A percentile compares a stretch with the other conserved stretches of the same genome.
phyloP scores from a whole-genome alignment of 2,113 vertebrate species.

The Suncus etruscus region DNA sequence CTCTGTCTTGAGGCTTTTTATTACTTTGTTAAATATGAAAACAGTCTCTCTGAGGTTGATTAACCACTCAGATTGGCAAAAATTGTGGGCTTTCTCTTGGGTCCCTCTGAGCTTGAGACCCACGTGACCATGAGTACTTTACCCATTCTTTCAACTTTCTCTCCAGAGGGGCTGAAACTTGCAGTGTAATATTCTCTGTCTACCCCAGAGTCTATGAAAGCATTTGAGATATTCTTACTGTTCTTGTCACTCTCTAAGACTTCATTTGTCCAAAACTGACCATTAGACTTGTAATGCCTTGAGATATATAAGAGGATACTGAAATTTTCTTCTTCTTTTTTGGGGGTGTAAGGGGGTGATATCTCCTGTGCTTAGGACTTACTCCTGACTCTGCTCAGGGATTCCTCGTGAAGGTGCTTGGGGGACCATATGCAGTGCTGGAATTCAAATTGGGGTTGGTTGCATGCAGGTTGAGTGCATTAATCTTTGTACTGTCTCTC shows the following conservation, averaged over 20 bases:
- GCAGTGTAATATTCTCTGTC: not conserved
- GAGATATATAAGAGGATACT: constrained; percentile 5
- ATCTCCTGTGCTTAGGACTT: no score
- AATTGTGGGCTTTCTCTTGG: constrained; percentile 40
- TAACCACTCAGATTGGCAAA: not conserved
- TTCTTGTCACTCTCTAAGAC: not conserved
- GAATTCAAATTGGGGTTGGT: no score
- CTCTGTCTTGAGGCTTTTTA: not conserved
- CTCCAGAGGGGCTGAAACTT: not conserved
- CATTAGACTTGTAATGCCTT: not conserved
- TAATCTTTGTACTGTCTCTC: no score
- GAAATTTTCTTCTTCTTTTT: constrained; percentile 53
- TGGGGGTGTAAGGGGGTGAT: no score
- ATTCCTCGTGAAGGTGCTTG: no score
- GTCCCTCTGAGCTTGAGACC: constrained; percentile 46
- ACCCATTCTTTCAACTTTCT: not conserved
- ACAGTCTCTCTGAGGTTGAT: constrained; percentile 24
- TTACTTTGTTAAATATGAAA: constrained; percentile 43
- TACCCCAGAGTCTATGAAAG: no score
- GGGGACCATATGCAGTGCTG: no score
- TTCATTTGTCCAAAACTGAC: not conserved
- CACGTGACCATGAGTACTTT: accelerated
- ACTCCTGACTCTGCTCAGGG: no score
- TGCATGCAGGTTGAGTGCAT: no score
- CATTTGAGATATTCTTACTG: not conserved